Evolutionary conservation across 1,140 invertebrate genomes (phyloP), one percentile per base, ranked within the genome.

Genomic region (Formica exsecta): DNA sequence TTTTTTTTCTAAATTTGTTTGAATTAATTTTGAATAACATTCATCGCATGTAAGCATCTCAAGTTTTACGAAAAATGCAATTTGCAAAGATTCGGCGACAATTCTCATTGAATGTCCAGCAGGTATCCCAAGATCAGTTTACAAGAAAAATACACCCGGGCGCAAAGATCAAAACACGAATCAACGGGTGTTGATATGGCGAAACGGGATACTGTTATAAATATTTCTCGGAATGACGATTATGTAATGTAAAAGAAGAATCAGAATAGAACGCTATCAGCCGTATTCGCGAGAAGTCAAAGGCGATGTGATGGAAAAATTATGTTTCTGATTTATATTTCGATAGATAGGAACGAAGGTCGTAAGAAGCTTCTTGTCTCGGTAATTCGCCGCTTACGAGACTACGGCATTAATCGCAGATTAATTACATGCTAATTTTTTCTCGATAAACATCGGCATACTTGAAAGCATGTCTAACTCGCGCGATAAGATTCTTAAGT

Each of bases 351-450:
- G 13, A 38, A 77, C 11, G 66, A 48, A 16, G 16, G n/a, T 68
- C 22, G 16, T 3, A n/a, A 13, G 5, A 2, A 29, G 13, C 48
- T 32, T 16, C 80, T 38, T 22, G 3, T 51, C 13, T 71, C 32
- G 13, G 0, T 36, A 13, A 38, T 36, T 73, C 4, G 29, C 2
- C 0, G 32, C n/a, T 4, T 7, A 22, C 9, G 11, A 7, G 13
- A 16, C 36, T 38, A 36, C 13, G 29, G 32, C 1, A 16, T 22
- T 84, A 88, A 84, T 88, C 79, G 57, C 13, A 16, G 41, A 86
- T 90, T 81, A 85, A 86, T 90, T 88, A 73, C 64, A 65, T 65
- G 89, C 86, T 86, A 90, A 90, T 90, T 90, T 88, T 90, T 88
- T 68, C 25, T 9, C 61, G 8, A 65, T 59, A 64, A 87, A 86